phyloP scores from a whole-genome alignment of 2,113 vertebrate genomes.

The Gymnocephalus cernua region DNA sequence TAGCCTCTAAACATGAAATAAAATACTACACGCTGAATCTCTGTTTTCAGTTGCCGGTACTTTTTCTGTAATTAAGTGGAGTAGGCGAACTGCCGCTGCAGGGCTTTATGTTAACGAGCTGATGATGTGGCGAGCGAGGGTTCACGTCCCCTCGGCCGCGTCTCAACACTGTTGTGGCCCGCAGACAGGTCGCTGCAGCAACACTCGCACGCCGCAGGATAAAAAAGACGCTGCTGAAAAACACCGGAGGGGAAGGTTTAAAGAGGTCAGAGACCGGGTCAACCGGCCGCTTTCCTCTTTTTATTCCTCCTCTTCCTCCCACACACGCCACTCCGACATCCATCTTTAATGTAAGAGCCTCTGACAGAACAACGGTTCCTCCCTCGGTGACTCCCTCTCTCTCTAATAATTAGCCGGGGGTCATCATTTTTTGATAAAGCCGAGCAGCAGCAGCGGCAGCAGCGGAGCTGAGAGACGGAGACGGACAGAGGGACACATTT shows the following conservation, averaged over 20 bases:
- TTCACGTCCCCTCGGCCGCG: conserved; percentile 10
- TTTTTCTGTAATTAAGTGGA: too few species aligned
- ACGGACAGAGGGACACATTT: conserved; percentile 56
- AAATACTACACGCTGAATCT: too few species aligned
- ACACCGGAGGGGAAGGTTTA: conserved; percentile 53
- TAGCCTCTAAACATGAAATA: too few species aligned
- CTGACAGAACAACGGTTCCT: conserved; percentile 72
- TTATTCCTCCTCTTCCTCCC: conserved; percentile 43
- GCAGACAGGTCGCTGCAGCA: conserved; percentile 11
- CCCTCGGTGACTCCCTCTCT: conserved; percentile 40
- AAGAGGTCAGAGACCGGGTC: conserved; percentile 59
- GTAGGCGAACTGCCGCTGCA: too few species aligned
- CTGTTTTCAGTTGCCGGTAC: too few species aligned
- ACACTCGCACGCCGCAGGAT: conserved; percentile 34
- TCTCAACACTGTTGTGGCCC: conserved; percentile 3
- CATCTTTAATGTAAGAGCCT: conserved; percentile 81
- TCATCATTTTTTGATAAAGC: conserved; percentile 81
- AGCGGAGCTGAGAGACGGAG: conserved; percentile 9
- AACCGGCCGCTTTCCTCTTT: conserved; percentile 6
- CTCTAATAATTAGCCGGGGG: conserved; percentile 77
- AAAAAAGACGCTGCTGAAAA: conserved; percentile 32
- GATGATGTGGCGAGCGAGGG: conserved; percentile 21
- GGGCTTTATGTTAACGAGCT: conserved; percentile 35
- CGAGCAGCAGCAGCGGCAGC: conserved; percentile 13
- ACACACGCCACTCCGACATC: conserved; percentile 67